Base-by-base conservation (phyloP, 2,113 vertebrate genomes). In the Hepsetus odoe region DNA sequence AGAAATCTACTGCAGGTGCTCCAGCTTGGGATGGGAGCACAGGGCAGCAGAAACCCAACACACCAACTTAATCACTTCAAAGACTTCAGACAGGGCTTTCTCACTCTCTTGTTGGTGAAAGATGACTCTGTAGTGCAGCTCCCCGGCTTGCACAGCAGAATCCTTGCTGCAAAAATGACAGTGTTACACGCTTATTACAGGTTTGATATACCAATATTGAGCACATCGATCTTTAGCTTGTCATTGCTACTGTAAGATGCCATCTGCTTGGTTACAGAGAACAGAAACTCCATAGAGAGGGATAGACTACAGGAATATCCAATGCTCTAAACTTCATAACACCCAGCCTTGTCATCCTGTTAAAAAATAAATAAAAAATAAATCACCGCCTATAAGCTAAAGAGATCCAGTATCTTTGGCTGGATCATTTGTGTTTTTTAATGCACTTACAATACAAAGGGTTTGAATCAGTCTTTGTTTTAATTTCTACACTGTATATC, bases 61-160 rank as follows among this genome's bases (percentile, higher is more conserved):
- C 65, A 66, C n/a, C 62, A 20, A 65, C 62, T 55, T 66, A 76
- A 66, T 76, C 61, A 66, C 74, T 66, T 74, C 72, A 74, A 58
- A 74, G 72, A 46, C 72, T 32, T 49, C 16, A 62, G 56, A 74
- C 72, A 74, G 72, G n/a, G 51, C 58, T 62, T 74, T 62, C 18
- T 55, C 51, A 55, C 51, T 22, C 61, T 67, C 62, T 76, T 40
- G 32, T 76, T 53, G 49, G 55, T 67, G 73, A 75, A 64, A 62
- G 62, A 76, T 76, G 74, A 56, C 32, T 76, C 74, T 66, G 20
- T 24, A 18, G 33, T 38, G 49, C 49, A 40, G 74, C 32, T 40
- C 65, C 61, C 73, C 24, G 30, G 62, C 58, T 24, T 51, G 51
- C 32, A 1, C 8, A 46, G 30, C 30, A 51, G 33, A 74, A 74